Evolutionary conservation across 2,797 vertebrate species (phyloP), one percentile per base, ranked within the genome.

Genomic region (Melanotaenia pygmaea): DNA sequence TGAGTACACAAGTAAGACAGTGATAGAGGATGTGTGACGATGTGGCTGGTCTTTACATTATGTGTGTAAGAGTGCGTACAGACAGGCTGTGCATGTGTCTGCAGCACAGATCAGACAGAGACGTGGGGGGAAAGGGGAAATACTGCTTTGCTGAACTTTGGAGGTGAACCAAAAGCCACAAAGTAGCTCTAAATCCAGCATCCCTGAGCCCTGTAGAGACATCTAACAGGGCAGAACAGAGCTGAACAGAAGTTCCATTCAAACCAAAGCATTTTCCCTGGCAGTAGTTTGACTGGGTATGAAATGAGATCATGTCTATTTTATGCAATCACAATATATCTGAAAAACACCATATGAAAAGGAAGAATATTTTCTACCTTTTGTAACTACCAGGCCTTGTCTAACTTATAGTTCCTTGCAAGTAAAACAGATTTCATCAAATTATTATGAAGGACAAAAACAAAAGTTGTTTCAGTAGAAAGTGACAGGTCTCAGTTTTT

Each of bases 221-320:
- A 53, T 62, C 81, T 76, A 75, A 75, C 83, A 83, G 74, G 60
- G 81, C 76, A 85, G 82, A 90, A 68, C 73, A 70, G 79, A 84
- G 83, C 70, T 74, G 87, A 94, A 94, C 93, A 94, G 89, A 88
- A 88, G 72, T 68, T 83, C 93, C 86, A 92, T 95, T 95, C 89
- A 95, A 90, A 91, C 80, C 68, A 72, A 89, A 83, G 85, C 82
- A 82, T 88, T 91, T 89, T 77, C 87, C 81, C 81, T 91, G 92
- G 90, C 92, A 81, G 37, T 12, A 70, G 37, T 84, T 77, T 85
- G 59, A 89, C 88, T 85, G 82, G 72, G 77, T 78, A 86, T 82
- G 86, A 88, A 83, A 87, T 91, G 87, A 92, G 88, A 89, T 90
- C 91, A 90, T 71, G 69, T 18, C 51, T 38, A 85, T 64, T 38